Evolutionary conservation across 2,113 vertebrate genomes (phyloP), one percentile per base, ranked within the genome.

Genomic region (Pleuronectes platessa): DNA sequence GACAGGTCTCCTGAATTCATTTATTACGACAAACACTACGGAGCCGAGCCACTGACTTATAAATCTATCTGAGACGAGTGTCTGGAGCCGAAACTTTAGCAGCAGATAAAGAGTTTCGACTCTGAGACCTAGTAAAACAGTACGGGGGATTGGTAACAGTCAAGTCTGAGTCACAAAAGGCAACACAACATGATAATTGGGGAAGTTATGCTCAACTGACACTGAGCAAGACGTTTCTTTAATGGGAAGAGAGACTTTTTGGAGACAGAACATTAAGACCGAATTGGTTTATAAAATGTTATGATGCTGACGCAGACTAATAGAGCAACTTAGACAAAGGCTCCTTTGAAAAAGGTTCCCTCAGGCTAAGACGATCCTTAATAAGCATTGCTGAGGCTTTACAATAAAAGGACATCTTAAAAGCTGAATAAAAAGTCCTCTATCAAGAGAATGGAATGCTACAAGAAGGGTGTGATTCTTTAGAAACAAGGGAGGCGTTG

Each of bases 331-430:
- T 31, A 66, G 42, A 79, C 61, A 76, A 71, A 55, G 56, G 31
- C 14, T 58, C 63, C 63, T 82, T 73, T 81, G 61, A 85, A 84
- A 53, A 71, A 71, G 18, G 23, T 37, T n/a, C 62, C 85, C 74
- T 71, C 3, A 69, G 51, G 76, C 67, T 0, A n/a, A 71, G 20
- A 56, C 49, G 72, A 21, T 78, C 53, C 65, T 42, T 11, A 67
- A 56, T 9, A 80, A 76, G 49, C 58, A 66, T 1, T 0, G 17
- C 26, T n/a, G 62, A 79, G 49, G 62, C 26, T 31, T 65, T 27
- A 63, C 17, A 67, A 37, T 21, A 11, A 37, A 26, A 71, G 53
- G 9, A 27, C 53, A 23, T 68, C 68, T 62, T 3, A 58, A 58
- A 79, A 71, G 75, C 17, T 13, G 59, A 78, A 81, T 27, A 70